phyloP scores from a whole-genome alignment of 2,113 vertebrate genomes.

The Abramis brama region DNA sequence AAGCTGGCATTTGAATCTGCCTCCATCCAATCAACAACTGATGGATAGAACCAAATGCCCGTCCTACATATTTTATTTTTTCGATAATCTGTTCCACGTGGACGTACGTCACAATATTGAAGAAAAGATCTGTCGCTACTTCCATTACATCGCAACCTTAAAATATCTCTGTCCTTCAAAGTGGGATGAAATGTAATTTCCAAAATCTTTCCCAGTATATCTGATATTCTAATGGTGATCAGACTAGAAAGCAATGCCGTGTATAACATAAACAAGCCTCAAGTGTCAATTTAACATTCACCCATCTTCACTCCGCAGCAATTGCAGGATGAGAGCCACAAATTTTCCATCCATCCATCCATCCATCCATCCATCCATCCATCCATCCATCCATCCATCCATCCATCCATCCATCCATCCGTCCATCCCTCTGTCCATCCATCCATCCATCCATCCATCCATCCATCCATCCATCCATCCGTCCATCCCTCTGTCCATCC shows the following conservation, averaged over 20 bases:
- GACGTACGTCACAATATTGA: background rate
- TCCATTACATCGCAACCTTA: background rate
- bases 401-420: too few species aligned
- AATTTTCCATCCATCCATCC: background rate
- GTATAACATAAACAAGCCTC: conserved; percentile 2
- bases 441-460: too few species aligned
- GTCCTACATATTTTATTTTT: too few species aligned
- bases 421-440: too few species aligned
- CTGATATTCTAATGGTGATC: background rate
- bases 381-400: too few species aligned
- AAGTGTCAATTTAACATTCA: background rate
- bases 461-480: too few species aligned
- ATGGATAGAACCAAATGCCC: background rate
- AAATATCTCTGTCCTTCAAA: background rate
- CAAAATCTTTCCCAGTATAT: background rate
- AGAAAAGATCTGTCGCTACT: background rate
- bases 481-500: too few species aligned
- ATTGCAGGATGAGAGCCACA: background rate
- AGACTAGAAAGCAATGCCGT: background rate
- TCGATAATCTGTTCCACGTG: background rate
- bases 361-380: too few species aligned
- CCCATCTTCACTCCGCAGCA: background rate
- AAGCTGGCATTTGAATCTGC: too few species aligned
- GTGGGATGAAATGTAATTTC: background rate
- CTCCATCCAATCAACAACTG: too few species aligned